Evolutionary conservation across 2,797 vertebrate species (phyloP), one percentile per base, ranked within the genome.

Genomic region (Dicrostonyx torquatus): DNA sequence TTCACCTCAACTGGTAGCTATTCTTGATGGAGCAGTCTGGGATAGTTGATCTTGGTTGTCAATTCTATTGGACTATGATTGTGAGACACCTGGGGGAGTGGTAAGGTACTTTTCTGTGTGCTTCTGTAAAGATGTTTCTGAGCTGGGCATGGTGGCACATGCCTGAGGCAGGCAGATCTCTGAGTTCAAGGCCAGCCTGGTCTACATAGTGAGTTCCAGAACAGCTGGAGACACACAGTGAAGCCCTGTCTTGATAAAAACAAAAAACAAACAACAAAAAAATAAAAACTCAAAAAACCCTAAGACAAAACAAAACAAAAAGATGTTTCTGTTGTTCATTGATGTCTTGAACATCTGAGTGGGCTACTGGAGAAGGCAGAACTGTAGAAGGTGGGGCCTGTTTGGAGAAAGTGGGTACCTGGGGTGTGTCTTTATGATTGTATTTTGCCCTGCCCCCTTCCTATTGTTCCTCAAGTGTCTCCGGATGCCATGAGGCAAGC

Each of bases 1-100:
- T 9, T 10, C 14, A 2, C 62, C 64, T 55, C 31, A 0, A 1
- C 0, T 2, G 82, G 86, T 12, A 26, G 82, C 18, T 6, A 0
- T 31, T 43, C 10, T 24, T 66, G 5, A 0, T 6, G 58, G 64
- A 29, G 14, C 29, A 53, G 2, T 2, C 9, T 78, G 58, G 22
- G 40, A 62, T n/a, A 13, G 31, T n/a, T 76, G 50, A n/a, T 62
- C 18, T 24, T 48, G 6, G 18, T 24, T n/a, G 20, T n/a, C 72
- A 62, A 10, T 18, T 48, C n/a, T 31, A 76, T 76, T 62, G 72
- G 48, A 26, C 12, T 86, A n/a, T 53, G 55, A 15, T 76, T n/a
- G 37, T 22, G 55, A 60, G 40, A 62, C 40, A 58, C 20, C 20
- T 34, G 18, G 18, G 20, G 40, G 55, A n/a, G 22, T 50, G 11